These are phyloP conservation scores for Passer domesticus DNA, from an alignment of 2,113 vertebrate species.

Conservation along the genomic window DNA sequence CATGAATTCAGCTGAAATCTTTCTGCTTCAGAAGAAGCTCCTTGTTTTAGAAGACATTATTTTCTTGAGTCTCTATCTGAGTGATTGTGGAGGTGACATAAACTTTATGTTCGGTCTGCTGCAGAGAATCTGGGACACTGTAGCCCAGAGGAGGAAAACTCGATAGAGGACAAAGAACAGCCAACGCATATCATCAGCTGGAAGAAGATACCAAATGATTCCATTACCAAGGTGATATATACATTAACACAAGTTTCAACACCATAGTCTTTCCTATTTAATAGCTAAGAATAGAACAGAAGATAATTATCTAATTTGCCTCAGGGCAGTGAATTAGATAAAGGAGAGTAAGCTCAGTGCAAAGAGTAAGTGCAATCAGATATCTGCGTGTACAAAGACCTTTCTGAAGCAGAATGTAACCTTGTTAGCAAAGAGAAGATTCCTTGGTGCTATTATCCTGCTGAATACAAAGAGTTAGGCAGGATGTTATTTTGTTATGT, in stretches of 20 bases:
- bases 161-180: not conserved
- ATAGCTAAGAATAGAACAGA: not conserved
- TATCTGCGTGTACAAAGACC: fast-evolving
- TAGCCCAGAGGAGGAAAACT: not conserved
- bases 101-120: not conserved
- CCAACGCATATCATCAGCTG: not conserved
- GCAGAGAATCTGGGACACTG: not conserved
- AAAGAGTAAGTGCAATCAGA: not conserved
- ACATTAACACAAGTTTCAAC: not conserved
- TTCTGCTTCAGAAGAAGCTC: not conserved
- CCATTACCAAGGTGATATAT: not conserved
- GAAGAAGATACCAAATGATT: not conserved
- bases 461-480: not conserved
- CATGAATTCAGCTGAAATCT: not conserved
- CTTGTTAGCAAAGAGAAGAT: not conserved
- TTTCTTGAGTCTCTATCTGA: not conserved
- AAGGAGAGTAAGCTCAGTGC: not conserved
- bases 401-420: not conserved
- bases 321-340: not conserved
- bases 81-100: not conserved
- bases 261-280: not conserved
- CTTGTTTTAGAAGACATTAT: not conserved
- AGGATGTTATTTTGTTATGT: not conserved
- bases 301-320: not conserved
- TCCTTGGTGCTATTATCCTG: not conserved